Evolutionary conservation across 2,888 invertebrate genomes (phyloP), one percentile per base, ranked within the genome.

Genomic region (Gibbula magus): DNA sequence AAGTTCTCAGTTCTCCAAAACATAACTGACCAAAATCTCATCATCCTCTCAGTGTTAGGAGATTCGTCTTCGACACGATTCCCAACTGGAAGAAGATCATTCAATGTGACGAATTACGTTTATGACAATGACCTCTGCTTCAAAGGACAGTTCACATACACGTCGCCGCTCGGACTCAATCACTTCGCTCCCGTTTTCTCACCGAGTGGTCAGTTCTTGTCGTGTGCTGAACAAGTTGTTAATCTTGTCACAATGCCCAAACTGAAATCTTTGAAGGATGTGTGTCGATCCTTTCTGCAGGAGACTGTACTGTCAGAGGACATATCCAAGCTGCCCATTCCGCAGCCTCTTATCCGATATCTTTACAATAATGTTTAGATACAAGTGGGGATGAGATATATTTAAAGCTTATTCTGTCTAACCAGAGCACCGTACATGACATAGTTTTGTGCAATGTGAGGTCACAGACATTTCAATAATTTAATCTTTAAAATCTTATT

Each of bases 201-300:
- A n/a, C 39, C 39, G 13, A 73, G 73, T 73, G 73, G 73, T 39
- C 73, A 51, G 39, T 73, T 45, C n/a, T 16, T 73, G 13, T 73
- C 73, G 4, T 73, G 73, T 73, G 73, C 45, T 16, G 32, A 51
- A n/a, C 20, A 73, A 51, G 73, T 73, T 18, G 22, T 73, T 1
- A 39, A 22, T 39, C 73, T 45, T 20, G 51, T 45, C 4, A 32
- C 61, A 13, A 29, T 29, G 29, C 29, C 29, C 16, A 25, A 32
- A 25, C 18, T 75, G 13, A 75, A 53, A 32, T 32, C 66, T 13
- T 66, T 77, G 66, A 45, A 39, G 51, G 51, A 77, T 20, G 35
- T 20, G 22, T 77, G 77, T 51, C 45, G 77, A n/a, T 25, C 45
- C 22, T 22, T 61, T 4, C 32, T 77, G 18, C 29, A 20, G 16